These are phyloP conservation scores for Lynx canadensis DNA, from an alignment of 2,113 vertebrate genomes.

Conservation along the genomic window DNA sequence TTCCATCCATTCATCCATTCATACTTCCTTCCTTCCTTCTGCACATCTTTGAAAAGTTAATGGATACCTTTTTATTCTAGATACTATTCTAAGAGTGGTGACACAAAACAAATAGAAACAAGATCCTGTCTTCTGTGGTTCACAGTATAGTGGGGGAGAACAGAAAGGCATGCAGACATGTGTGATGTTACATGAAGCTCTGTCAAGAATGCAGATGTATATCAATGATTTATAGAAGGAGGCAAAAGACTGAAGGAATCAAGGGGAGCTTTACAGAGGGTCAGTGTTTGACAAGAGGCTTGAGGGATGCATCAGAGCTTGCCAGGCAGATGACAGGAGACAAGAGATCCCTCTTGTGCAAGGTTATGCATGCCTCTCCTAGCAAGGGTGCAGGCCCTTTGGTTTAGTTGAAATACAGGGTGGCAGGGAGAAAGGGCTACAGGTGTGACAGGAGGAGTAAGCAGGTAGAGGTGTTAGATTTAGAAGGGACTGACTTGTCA, in stretches of 20 bases:
- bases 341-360: rapidly evolving
- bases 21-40: background rate
- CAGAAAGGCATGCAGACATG: background rate
- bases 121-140: background rate
- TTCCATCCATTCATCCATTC: no score
- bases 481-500: background rate
- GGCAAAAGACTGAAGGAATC: background rate
- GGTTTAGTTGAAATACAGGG: background rate
- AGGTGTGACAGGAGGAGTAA: rapidly evolving
- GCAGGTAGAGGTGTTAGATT: background rate
- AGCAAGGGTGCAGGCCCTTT: background rate
- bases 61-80: background rate
- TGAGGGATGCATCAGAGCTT: background rate
- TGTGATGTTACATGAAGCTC: background rate
- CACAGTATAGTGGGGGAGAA: background rate
- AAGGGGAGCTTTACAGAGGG: background rate
- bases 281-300: background rate
- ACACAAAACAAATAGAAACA: background rate
- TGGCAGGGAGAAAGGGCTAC: background rate
- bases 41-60: background rate
- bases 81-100: background rate
- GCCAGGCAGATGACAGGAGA: background rate
- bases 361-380: background rate
- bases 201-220: background rate
- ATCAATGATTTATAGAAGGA: background rate